Percentiles rank a stretch among this genome's conserved stretches.
phyloP scores from a whole-genome alignment of 2,888 invertebrate genomes.

The Elysia crispata region DNA sequence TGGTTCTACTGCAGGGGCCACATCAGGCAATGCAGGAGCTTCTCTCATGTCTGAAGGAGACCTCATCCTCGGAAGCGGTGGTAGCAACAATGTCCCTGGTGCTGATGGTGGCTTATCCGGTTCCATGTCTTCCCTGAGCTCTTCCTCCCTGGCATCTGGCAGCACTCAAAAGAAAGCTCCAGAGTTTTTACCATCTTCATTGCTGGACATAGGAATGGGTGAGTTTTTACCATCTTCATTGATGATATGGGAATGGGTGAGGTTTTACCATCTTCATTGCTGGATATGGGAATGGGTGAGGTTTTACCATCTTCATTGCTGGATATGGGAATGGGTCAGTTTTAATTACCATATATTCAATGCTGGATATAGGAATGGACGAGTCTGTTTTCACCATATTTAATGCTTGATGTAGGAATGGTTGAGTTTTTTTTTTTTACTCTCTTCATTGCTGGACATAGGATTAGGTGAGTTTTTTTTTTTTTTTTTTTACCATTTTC shows the following conservation, averaged over 20 bases:
- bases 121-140: not conserved
- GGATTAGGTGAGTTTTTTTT: not conserved
- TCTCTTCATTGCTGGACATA: constrained; percentile 76
- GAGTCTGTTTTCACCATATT: no score
- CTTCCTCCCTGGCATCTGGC: not conserved
- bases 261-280: constrained; percentile 77
- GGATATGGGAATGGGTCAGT: constrained; percentile 62
- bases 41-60: not conserved
- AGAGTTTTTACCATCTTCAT: constrained; percentile 77
- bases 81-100: constrained; percentile 50
- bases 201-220: constrained; percentile 68
- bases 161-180: constrained; percentile 62
- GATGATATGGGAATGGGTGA: constrained; percentile 60
- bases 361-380: no score
- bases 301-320: constrained; percentile 73
- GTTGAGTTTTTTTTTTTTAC: no score
- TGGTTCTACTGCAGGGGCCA: constrained; percentile 37
- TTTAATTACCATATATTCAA: no score
- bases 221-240: constrained; percentile 50
- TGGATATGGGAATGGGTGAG: constrained; percentile 63
- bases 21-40: not conserved
- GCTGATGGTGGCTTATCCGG: constrained; percentile 47
- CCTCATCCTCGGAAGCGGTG: constrained; percentile 41
- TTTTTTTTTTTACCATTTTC: constrained; percentile 76
- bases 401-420: no score